Percentiles rank a stretch among this genome's conserved stretches.
These are phyloP conservation scores for Sitta europaea DNA, from an alignment of 2,113 vertebrate species.

Conservation along the genomic window DNA sequence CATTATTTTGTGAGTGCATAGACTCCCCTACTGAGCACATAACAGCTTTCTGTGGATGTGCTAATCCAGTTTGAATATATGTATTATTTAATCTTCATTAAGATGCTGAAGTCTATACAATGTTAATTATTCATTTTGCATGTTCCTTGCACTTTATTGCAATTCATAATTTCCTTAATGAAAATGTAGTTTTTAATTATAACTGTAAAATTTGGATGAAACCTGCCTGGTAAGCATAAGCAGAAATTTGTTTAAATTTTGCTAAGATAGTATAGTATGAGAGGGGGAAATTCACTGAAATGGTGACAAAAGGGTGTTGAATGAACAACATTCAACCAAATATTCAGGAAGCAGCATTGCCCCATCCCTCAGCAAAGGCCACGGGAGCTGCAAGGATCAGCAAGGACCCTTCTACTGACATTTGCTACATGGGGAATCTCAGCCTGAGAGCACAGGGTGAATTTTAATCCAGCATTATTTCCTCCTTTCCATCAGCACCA, in stretches of 20 bases:
- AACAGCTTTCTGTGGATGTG: slow-evolving; percentile 69
- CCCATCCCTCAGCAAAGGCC: not conserved
- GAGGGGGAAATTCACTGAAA: not conserved
- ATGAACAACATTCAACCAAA: not conserved
- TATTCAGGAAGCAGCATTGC: not conserved
- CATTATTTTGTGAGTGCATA: slow-evolving; percentile 73
- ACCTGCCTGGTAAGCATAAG: slow-evolving; percentile 55
- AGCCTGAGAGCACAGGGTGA: not conserved
- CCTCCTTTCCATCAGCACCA: not conserved
- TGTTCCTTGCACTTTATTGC: slow-evolving; percentile 74
- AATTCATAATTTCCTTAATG: slow-evolving; percentile 79
- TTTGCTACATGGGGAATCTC: not conserved
- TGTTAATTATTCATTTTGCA: slow-evolving; percentile 81
- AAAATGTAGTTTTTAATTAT: slow-evolving; percentile 79
- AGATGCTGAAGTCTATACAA: slow-evolving; percentile 76
- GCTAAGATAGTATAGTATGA: not conserved
- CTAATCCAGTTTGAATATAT: slow-evolving; percentile 80
- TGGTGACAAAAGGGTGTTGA: not conserved
- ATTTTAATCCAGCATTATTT: not conserved
- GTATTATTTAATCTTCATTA: slow-evolving; percentile 81
- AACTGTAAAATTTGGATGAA: slow-evolving; percentile 61
- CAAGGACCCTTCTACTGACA: not conserved
- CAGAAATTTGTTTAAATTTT: not conserved
- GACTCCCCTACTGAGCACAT: slow-evolving; percentile 74
- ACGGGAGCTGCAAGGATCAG: not conserved